These are phyloP conservation scores for Octodonta nipae DNA, from an alignment of 2,888 invertebrate species.

Conservation along the genomic window DNA sequence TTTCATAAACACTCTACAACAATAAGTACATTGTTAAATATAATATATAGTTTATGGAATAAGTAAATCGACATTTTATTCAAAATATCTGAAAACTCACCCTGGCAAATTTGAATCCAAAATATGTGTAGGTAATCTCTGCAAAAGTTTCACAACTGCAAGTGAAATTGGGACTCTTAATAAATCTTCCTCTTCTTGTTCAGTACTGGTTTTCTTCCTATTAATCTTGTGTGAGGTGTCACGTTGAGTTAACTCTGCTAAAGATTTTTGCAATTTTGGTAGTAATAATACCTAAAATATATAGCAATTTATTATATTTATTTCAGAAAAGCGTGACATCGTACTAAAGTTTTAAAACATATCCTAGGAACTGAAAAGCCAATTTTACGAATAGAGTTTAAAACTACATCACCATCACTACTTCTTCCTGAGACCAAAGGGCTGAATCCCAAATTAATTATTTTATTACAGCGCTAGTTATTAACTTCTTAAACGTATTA, in stretches of 20 bases:
- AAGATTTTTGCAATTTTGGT: slow-evolving; percentile 63
- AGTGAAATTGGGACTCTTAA: slow-evolving; percentile 82
- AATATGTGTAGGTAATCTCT: slow-evolving; percentile 65
- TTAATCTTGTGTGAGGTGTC: slow-evolving; percentile 70
- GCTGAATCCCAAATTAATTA: too few species aligned
- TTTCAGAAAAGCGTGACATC: not conserved
- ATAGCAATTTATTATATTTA: too few species aligned
- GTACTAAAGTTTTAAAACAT: slow-evolving; percentile 1
- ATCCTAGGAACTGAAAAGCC: slow-evolving; percentile 1
- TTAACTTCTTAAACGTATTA: too few species aligned
- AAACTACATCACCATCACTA: too few species aligned
- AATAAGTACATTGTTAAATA: not conserved
- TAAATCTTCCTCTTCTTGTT: slow-evolving; percentile 82
- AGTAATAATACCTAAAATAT: slow-evolving; percentile 45
- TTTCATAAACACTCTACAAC: slow-evolving; percentile 64
- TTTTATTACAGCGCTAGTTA: too few species aligned
- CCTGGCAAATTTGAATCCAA: slow-evolving; percentile 68
- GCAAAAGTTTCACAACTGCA: slow-evolving; percentile 81
- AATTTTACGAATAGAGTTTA: too few species aligned
- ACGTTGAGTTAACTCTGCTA: slow-evolving; percentile 55
- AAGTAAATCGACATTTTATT: too few species aligned
- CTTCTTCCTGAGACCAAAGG: too few species aligned
- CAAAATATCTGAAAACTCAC: slow-evolving; percentile 39
- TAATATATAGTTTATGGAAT: too few species aligned
- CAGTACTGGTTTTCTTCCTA: slow-evolving; percentile 49